Evolutionary conservation across 1,140 invertebrate genomes (phyloP), one percentile per base, ranked within the genome.

Genomic region (Brachionus sp.): DNA sequence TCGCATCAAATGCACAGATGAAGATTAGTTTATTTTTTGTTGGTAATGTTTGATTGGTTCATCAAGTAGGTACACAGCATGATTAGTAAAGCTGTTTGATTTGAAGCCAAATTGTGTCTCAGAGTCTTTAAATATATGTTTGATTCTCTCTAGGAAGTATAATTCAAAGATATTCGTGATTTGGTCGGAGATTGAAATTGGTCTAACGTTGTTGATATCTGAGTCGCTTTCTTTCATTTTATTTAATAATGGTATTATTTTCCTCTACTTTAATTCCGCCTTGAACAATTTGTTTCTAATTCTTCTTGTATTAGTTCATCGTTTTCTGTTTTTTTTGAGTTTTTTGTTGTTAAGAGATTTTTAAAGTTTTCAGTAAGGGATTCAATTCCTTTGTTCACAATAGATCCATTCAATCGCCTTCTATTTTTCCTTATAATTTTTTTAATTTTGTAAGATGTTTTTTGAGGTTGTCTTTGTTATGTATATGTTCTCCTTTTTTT

Each of bases 1-100:
- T 68, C 9, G 64, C 64, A 68, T 68, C 64, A 10, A 68, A 29
- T 6, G 64, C 64, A n/a, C 64, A 68, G n/a, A 68, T 68, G 29
- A 68, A 68, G 9, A 68, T 12, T 35, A 29, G 25, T 25, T 68
- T 68, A 7, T 68, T 68, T 35, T n/a, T 68, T n/a, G 6, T 68
- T 25, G 25, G 29, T 33, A 68, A 33, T 68, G 64, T 68, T 68
- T 6, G 29, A 68, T 68, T 68, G 64, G 25, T 68, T 68, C 64
- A 6, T 19, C 29, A 7, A 68, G 6, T 4, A 5, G 10, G n/a
- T 68, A 68, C 9, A 68, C 19, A 62, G 12, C 57, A 62, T 62
- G 57, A 19, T 62, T 62, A 2, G 57, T 62, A n/a, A 16, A 62
- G 25, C 57, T 62, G n/a, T n/a, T n/a, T n/a, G n/a, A n/a, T n/a